Evolutionary conservation across 2,797 vertebrate species (phyloP).

Genomic region (Petrocephalus sullivani): DNA sequence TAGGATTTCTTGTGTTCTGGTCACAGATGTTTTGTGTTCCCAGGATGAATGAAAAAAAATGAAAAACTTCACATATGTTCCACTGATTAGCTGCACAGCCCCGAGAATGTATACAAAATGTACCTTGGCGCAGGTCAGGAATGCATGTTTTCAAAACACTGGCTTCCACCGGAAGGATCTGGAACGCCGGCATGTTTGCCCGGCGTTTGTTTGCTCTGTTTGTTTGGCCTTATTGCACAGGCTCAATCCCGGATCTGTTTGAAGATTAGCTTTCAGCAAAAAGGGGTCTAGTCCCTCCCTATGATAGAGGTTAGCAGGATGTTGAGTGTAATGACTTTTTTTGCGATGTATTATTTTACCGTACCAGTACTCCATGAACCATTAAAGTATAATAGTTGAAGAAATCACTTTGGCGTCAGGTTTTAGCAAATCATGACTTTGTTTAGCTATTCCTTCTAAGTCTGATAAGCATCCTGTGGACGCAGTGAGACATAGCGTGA

Average conservation of each 20-base stretch:
- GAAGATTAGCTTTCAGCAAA: slow-evolving; percentile 8
- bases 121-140: neutral
- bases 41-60: neutral
- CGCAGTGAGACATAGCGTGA: neutral
- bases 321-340: neutral
- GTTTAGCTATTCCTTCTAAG: neutral
- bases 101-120: neutral
- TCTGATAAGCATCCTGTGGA: neutral
- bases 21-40: neutral
- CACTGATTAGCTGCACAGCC: neutral
- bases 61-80: neutral
- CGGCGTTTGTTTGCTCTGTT: slow-evolving; percentile 13
- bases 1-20: neutral
- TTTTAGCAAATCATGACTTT: neutral
- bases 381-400: neutral
- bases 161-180: slow-evolving; percentile 18
- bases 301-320: neutral
- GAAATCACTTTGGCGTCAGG: neutral
- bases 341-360: neutral
- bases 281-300: neutral
- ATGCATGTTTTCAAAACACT: slow-evolving; percentile 19
- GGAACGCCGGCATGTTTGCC: slow-evolving; percentile 18
- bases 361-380: neutral
- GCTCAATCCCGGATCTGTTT: slow-evolving; percentile 7
- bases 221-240: slow-evolving; percentile 1